Base-by-base conservation (phyloP, 2,113 vertebrate genomes). In the Mugil cephalus region DNA sequence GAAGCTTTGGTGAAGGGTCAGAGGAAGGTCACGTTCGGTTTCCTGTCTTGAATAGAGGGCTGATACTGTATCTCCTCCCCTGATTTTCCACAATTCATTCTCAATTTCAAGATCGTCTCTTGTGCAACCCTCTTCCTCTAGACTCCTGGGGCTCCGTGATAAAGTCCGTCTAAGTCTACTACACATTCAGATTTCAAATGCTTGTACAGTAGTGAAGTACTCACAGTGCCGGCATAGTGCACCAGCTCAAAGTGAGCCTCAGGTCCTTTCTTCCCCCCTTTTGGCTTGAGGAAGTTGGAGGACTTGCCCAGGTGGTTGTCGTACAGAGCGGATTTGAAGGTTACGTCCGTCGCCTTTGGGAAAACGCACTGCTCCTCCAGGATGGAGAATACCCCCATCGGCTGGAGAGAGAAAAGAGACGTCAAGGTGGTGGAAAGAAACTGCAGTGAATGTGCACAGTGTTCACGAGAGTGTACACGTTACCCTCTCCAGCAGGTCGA, bases 401-500 rank as follows among this genome's bases (percentile, higher is more conserved):
- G 90, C 92, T 92, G 54, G 3, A 80, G 47, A 68, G 51, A 30
- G 35, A 51, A 15, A 65, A 12, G 1, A 73, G 10, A 51, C 9
- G 21, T 6, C 17, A 8, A 46, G 45, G 38, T 30, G 21, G 15
- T 35, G 8, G 51, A 59, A 56, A 53, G 10, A 63, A 50, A 48
- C 12, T 1, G 0, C 17, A 0, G 0, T 13, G 60, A 65, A 14
- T 17, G 38, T 19, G 19, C 24, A 40, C 10, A 54, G 15, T 10
- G 0, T 48, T 36, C 47, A n/a, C 38, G 40, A 47, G 66, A 6
- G 34, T 62, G 21, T 39, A 46, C 38, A 6, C 11, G 8, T 53
- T 54, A 94, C 91, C 89, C 84, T 94, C 75, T 95, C 94, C 70
- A 95, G 89, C 51, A 95, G 92, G 38, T 95, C 90, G n/a, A 93